These are phyloP conservation scores for Xanthia togata DNA, from an alignment of 2,888 invertebrate genomes.

Conservation along the genomic window DNA sequence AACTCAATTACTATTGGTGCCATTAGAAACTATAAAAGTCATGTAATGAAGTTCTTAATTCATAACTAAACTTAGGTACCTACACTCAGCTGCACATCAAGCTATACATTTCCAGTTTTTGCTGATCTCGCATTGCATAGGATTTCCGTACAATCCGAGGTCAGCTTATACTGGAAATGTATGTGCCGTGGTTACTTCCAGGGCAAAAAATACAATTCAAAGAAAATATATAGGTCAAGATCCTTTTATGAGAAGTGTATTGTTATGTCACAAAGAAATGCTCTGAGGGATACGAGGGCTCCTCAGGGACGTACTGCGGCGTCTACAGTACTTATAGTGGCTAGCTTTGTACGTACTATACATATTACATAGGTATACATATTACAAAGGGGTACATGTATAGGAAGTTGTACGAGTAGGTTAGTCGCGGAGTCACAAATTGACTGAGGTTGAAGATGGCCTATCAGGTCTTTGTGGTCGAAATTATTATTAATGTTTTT, in stretches of 20 bases:
- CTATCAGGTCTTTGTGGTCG: background rate
- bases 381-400: too few species aligned
- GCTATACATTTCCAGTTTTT: too few species aligned
- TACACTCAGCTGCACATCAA: too few species aligned
- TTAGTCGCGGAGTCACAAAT: background rate
- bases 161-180: too few species aligned
- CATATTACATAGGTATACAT: too few species aligned
- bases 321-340: slow-evolving; percentile 29
- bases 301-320: slow-evolving; percentile 31
- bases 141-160: too few species aligned
- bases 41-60: background rate
- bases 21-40: background rate
- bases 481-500: background rate
- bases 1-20: background rate
- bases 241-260: slow-evolving; percentile 53
- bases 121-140: too few species aligned
- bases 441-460: background rate
- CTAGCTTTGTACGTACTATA: background rate
- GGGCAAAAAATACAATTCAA: slow-evolving; percentile 17
- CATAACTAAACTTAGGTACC: background rate
- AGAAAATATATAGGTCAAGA: slow-evolving; percentile 52
- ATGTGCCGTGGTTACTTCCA: background rate
- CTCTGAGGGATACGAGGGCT: slow-evolving; percentile 37
- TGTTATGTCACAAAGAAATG: slow-evolving; percentile 60
- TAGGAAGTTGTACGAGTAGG: background rate